Evolutionary conservation across 2,113 vertebrate genomes (phyloP), one percentile per base, ranked within the genome.

Genomic region (Pseudorectes ferrugineus): DNA sequence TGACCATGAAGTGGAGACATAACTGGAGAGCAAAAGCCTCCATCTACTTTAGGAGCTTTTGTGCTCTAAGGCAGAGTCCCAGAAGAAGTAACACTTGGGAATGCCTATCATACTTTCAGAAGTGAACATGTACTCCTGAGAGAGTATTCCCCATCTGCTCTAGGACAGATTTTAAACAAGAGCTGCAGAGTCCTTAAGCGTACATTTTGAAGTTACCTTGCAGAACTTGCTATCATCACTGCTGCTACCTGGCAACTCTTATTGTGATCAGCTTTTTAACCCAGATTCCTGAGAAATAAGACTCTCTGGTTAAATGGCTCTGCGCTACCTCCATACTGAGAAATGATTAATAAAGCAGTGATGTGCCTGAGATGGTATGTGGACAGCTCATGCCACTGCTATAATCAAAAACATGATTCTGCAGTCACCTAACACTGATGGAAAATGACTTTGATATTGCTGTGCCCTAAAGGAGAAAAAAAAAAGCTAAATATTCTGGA

Each of bases 71-170:
- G 31, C 42, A 67, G 81, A 75, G 31, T 75, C 33, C n/a, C 66
- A 66, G 48, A 38, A 82, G 85, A 61, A 90, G 29, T 1, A 85
- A n/a, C 23, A 36, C 48, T 78, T 89, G 79, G 71, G 51, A 92
- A 74, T 73, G 43, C 71, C 76, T 83, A 75, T 36, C 76, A 78
- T 85, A 81, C 71, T 90, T 95, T 95, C 76, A 72, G 84, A 81
- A 75, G 58, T 88, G 81, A 92, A 51, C 59, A 12, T 40, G 72
- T 85, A 49, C 85, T 97, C 58, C 76, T 91, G 48, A 55, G 91
- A 96, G 90, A 95, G 63, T 91, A 89, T 90, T 96, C 85, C 76
- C 88, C 86, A 95, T 95, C 89, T 97, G 91, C 55, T 87, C 66
- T 54, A 74, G 80, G 88, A 94, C 33, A 92, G 75, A 42, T 93